Percentiles rank a stretch among this genome's conserved stretches.
These are phyloP conservation scores for Anagrus nilaparvatae DNA, from an alignment of 1,140 invertebrate genomes.

Conservation along the genomic window DNA sequence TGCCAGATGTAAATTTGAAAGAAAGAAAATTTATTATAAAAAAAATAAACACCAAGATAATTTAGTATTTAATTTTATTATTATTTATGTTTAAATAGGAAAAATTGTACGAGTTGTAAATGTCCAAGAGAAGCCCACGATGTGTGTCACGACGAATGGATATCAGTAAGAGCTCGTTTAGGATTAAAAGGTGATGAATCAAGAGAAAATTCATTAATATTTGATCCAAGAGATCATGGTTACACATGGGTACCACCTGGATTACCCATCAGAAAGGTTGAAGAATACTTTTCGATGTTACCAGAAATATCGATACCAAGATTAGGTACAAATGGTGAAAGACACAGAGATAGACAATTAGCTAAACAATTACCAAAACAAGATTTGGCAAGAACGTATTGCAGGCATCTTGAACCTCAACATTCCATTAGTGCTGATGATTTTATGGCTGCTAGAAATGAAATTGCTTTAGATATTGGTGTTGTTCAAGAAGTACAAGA, in stretches of 20 bases:
- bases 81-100: constrained; percentile 49
- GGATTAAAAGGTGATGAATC: constrained; percentile 55
- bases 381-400: constrained; percentile 82
- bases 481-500: constrained; percentile 49
- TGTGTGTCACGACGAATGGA: constrained; percentile 79
- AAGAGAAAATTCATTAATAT: constrained; percentile 28
- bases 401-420: constrained; percentile 70
- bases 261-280: constrained; percentile 50
- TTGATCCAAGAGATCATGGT: constrained; percentile 51
- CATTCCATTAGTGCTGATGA: constrained; percentile 68
- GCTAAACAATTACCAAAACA: constrained; percentile 88
- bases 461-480: constrained; percentile 91
- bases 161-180: constrained; percentile 67
- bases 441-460: constrained; percentile 84
- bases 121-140: constrained; percentile 78
- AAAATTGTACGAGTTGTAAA: constrained; percentile 79
- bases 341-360: constrained; percentile 70
- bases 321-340: constrained; percentile 65
- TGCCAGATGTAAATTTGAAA: no score
- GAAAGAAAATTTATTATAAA: no score
- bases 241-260: constrained; percentile 78
- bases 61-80: not conserved
- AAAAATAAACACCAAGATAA: no score
- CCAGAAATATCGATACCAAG: constrained; percentile 69
- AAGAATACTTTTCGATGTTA: constrained; percentile 59